phyloP scores from a whole-genome alignment of 2,888 invertebrate genomes.

The Rambutsinella grinnellia region DNA sequence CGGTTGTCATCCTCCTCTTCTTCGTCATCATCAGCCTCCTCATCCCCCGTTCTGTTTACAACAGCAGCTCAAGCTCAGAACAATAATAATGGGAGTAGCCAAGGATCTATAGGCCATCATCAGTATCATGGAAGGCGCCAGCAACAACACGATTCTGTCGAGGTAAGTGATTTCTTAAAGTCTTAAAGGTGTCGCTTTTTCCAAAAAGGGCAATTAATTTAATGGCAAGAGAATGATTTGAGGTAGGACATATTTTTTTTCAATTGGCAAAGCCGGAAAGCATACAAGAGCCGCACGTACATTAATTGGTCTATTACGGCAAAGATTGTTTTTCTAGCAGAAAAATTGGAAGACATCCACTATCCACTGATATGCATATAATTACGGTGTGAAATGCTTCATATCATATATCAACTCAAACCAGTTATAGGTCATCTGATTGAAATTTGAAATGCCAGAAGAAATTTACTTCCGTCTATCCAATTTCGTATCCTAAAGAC shows the following conservation, averaged over 20 bases:
- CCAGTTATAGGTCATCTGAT: too few relatives aligned
- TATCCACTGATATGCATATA: too few relatives aligned
- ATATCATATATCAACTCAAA: too few relatives aligned
- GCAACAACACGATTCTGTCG: constrained; percentile 58
- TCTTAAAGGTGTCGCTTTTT: background rate
- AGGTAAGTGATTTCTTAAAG: constrained; percentile 53
- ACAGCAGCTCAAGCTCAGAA: constrained; percentile 60
- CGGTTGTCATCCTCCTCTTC: constrained; percentile 65
- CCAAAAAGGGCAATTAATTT: too few relatives aligned
- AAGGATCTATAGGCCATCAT: constrained; percentile 44
- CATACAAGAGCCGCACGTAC: background rate
- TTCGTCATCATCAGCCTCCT: constrained; percentile 64
- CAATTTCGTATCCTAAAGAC: too few relatives aligned
- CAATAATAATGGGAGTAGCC: constrained; percentile 50
- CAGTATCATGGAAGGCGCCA: constrained; percentile 36
- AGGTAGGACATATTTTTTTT: too few relatives aligned
- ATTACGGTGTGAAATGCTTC: too few relatives aligned
- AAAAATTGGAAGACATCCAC: too few relatives aligned
- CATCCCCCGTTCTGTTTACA: constrained; percentile 64
- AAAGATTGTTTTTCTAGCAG: too few relatives aligned
- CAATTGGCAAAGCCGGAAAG: background rate
- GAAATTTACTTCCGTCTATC: too few relatives aligned
- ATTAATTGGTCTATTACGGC: background rate
- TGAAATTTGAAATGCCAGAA: too few relatives aligned
- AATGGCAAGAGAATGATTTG: too few relatives aligned